These are phyloP conservation scores for Planiliza haematocheilus DNA, from an alignment of 2,113 vertebrate species.

Conservation along the genomic window DNA sequence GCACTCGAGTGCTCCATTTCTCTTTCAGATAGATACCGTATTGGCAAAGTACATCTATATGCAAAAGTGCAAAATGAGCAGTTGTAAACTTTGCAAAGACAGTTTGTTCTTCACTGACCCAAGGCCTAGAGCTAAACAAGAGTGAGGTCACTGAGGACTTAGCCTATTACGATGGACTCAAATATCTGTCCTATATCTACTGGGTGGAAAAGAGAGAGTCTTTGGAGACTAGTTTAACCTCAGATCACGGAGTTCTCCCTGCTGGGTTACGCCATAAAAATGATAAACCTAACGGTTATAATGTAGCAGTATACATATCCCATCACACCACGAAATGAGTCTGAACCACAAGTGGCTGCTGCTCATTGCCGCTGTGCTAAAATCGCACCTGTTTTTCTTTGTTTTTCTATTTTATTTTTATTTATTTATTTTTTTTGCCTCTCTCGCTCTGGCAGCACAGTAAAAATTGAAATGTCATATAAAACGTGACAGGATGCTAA, in stretches of 20 bases:
- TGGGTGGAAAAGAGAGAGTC: slow-evolving; percentile 63
- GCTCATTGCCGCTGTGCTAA: slow-evolving; percentile 70
- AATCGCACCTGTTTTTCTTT: slow-evolving; percentile 81
- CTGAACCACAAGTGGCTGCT: slow-evolving; percentile 69
- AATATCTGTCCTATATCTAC: slow-evolving; percentile 80
- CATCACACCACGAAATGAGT: slow-evolving; percentile 71
- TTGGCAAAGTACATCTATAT: slow-evolving; percentile 46
- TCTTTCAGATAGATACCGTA: slow-evolving; percentile 51
- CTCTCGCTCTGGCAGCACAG: slow-evolving; percentile 64
- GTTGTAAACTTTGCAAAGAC: slow-evolving; percentile 79
- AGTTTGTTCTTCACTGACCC: slow-evolving; percentile 76
- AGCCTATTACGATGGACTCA: slow-evolving; percentile 70
- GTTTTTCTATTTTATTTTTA: slow-evolving; percentile 57
- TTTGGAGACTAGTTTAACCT: slow-evolving; percentile 77
- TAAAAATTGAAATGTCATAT: slow-evolving; percentile 83
- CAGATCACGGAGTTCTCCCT: slow-evolving; percentile 69
- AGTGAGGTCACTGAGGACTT: slow-evolving; percentile 72
- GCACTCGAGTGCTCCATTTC: slow-evolving; percentile 53
- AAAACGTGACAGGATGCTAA: slow-evolving; percentile 82
- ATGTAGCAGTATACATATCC: slow-evolving; percentile 59
- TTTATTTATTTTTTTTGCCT: slow-evolving; percentile 35
- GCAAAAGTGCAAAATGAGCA: slow-evolving; percentile 71
- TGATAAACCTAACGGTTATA: slow-evolving; percentile 73
- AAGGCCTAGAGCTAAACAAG: slow-evolving; percentile 77
- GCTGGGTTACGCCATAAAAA: slow-evolving; percentile 72